Evolutionary conservation across 2,113 vertebrate genomes (phyloP), one percentile per base, ranked within the genome.

Genomic region (Etheostoma spectabile): DNA sequence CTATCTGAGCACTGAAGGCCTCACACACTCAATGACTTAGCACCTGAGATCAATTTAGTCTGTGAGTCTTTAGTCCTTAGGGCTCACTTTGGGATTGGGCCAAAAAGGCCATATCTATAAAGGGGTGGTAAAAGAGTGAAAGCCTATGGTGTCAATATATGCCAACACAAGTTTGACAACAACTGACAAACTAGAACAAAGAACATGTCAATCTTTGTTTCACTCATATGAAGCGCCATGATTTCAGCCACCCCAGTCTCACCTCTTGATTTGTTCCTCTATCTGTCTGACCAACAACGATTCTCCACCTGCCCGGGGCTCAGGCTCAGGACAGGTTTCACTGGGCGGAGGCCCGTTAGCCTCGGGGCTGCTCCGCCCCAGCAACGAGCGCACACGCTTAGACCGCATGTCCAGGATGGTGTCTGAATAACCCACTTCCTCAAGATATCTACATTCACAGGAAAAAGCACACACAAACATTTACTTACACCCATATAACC

Each of bases 341-440:
- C 83, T 60, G 0, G 94, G 88, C 3, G 94, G 75, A 0, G 96
- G 94, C 6, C 96, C 96, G 0, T 97, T 98, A 46, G 95, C 91
- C 80, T 97, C 97, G 1, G 96, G 83, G 0, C 96, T 96, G 80
- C 93, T 93, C 49, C 96, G 95, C 30, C 97, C 97, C 3, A 97
- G 93, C n/a, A 97, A 91, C 4, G 97, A 96, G 22, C 96, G 95
- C 21, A 97, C 96, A 0, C 97, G 94, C 74, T 97, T 97, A 3
- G 97, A 97, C 1, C 97, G 94, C 97, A 97, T 97, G 83, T 97
- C 97, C 77, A 98, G 85, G 86, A 97, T 97, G 27, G 97, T 98
- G 94, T 98, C 97, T 0, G 97, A 97, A 86, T 98, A 98, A 65
- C 97, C 97, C 78, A 98, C 97, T 83, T 97, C 97, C 65, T 98